These are phyloP conservation scores for Clistopyga incitator DNA, from an alignment of 2,888 invertebrate species.

Conservation along the genomic window DNA sequence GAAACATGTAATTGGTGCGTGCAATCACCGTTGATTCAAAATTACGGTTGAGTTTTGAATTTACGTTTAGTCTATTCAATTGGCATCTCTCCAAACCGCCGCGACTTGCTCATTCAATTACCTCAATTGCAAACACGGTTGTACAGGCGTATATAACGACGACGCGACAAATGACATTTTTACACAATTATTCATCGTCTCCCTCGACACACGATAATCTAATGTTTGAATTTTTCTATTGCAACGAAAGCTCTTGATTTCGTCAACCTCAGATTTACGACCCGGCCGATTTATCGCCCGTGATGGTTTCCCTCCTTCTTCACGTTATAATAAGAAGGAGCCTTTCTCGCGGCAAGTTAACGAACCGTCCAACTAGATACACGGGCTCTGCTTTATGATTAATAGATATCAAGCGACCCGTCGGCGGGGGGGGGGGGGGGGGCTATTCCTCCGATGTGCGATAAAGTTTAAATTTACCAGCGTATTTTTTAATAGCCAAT, in stretches of 20 bases:
- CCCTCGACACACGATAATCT: too few species aligned
- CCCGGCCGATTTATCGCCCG: slow-evolving; percentile 71
- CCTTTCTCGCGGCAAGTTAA: slow-evolving; percentile 45
- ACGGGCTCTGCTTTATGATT: slow-evolving; percentile 40
- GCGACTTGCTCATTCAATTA: background rate
- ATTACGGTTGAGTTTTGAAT: background rate
- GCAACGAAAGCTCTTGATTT: slow-evolving; percentile 47
- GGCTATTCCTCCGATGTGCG: slow-evolving; percentile 19
- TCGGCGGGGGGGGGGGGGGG: too few species aligned
- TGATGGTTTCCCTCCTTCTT: slow-evolving; percentile 57
- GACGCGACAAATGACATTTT: background rate
- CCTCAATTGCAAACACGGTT: background rate
- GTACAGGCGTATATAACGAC: background rate
- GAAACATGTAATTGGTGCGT: background rate
- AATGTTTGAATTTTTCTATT: too few species aligned
- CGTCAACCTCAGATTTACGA: slow-evolving; percentile 69
- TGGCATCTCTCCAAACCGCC: background rate
- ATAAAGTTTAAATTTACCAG: slow-evolving; percentile 23
- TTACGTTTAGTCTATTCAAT: background rate
- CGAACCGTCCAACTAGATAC: slow-evolving; percentile 70
- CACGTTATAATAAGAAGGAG: slow-evolving; percentile 44
- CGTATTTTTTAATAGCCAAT: slow-evolving; percentile 3
- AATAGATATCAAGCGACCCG: slow-evolving; percentile 23
- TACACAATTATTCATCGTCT: too few species aligned
- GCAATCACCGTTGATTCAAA: background rate